A percentile compares a stretch with the other conserved stretches of the same genome.
phyloP scores from a whole-genome alignment of 2,888 invertebrate genomes.

The Lypha dubia region DNA sequence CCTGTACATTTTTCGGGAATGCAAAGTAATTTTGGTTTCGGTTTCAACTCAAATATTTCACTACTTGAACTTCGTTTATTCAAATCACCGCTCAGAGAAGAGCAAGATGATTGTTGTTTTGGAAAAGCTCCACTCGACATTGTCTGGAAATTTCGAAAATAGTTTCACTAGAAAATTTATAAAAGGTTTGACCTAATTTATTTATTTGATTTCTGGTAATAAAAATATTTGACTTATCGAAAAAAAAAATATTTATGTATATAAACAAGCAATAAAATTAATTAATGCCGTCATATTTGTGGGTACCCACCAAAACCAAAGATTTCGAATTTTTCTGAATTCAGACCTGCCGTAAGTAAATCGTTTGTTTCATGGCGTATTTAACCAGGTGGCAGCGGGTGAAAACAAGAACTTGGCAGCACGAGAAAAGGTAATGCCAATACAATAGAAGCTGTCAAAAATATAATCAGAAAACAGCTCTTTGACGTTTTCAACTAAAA shows the following conservation, averaged over 20 bases:
- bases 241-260: background rate
- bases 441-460: too few relatives aligned
- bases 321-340: too few relatives aligned
- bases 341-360: too few relatives aligned
- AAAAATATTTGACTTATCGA: background rate
- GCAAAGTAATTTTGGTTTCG: conserved; percentile 73
- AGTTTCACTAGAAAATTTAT: background rate
- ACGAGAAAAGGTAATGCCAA: too few relatives aligned
- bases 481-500: too few relatives aligned
- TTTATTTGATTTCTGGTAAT: background rate
- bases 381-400: too few relatives aligned
- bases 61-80: conserved; percentile 60
- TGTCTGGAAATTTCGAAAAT: conserved; percentile 23
- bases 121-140: conserved; percentile 72
- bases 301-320: too few relatives aligned
- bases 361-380: too few relatives aligned
- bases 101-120: conserved; percentile 63
- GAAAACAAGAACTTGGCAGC: too few relatives aligned
- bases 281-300: background rate
- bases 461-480: too few relatives aligned
- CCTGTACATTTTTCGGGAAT: conserved; percentile 72
- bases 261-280: too few relatives aligned
- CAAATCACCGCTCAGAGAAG: conserved; percentile 56
- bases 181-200: background rate
- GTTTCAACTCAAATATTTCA: conserved; percentile 72